A percentile compares a stretch with the other conserved stretches of the same genome.
These are phyloP conservation scores for Epizoanthus illoricatus DNA, from an alignment of 92 coral and sea anemone species.

Conservation along the genomic window DNA sequence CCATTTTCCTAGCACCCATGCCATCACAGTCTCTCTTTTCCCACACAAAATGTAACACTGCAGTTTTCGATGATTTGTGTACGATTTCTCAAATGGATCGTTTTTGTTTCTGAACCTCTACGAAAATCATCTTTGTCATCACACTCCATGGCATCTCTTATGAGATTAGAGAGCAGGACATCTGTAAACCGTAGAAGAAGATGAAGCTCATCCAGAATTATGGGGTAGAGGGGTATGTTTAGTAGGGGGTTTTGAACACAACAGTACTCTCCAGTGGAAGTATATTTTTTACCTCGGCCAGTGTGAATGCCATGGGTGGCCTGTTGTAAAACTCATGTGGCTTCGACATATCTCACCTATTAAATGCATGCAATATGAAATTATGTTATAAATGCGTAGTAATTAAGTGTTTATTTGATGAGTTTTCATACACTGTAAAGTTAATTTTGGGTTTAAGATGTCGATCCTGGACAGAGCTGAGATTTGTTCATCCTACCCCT, in stretches of 20 bases:
- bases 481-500: too few species aligned
- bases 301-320: slow-evolving; percentile 40
- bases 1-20: slow-evolving; percentile 13
- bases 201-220: slow-evolving; percentile 47
- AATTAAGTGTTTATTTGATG: not conserved
- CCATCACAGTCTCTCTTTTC: slow-evolving; percentile 43
- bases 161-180: slow-evolving; percentile 28
- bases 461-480: too few species aligned
- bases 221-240: slow-evolving; percentile 51
- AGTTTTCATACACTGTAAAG: not conserved
- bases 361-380: not conserved
- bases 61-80: slow-evolving; percentile 36
- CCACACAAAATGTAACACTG: slow-evolving; percentile 52
- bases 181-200: slow-evolving; percentile 37
- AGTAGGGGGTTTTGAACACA: slow-evolving; percentile 50
- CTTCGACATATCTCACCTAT: slow-evolving; percentile 52
- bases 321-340: slow-evolving; percentile 29
- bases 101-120: slow-evolving; percentile 29
- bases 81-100: slow-evolving; percentile 33
- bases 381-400: not conserved
- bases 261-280: slow-evolving; percentile 31
- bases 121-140: slow-evolving; percentile 50
- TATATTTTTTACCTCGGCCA: slow-evolving; percentile 39
- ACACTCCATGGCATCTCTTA: slow-evolving; percentile 47
- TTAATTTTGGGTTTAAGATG: not conserved